Percentiles rank a stretch among this genome's conserved stretches.
phyloP scores from a whole-genome alignment of 2,888 invertebrate genomes.

The Spicauda simplicius region DNA sequence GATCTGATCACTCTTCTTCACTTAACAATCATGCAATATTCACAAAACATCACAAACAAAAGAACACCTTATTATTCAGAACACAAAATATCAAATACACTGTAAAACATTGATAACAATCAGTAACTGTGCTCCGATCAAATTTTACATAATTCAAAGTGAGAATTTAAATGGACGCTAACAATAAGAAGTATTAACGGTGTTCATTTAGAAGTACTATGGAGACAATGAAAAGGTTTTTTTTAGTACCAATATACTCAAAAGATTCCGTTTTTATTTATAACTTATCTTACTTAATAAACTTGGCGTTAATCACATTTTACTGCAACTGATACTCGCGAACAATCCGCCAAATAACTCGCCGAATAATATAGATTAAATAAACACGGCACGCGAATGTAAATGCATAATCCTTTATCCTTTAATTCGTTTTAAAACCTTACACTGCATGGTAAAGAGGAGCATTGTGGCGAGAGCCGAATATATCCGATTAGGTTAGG shows the following conservation, averaged over 20 bases:
- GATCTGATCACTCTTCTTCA: constrained; percentile 23
- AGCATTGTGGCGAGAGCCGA: no score
- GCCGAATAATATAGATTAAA: no score
- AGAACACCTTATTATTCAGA: neutral
- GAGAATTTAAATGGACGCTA: constrained; percentile 27
- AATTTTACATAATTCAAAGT: constrained; percentile 39
- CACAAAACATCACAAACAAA: constrained; percentile 4
- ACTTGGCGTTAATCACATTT: no score
- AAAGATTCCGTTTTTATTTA: neutral
- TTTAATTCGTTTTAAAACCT: no score
- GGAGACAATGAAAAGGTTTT: neutral
- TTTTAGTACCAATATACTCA: neutral
- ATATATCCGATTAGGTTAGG: no score
- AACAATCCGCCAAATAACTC: no score
- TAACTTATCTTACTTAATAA: no score
- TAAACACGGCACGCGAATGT: no score
- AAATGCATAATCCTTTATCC: no score
- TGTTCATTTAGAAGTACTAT: constrained; percentile 4
- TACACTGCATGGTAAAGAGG: no score
- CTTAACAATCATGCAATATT: constrained; percentile 18
- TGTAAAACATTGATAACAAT: constrained; percentile 16
- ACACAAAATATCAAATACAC: constrained; percentile 1
- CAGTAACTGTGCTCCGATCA: constrained; percentile 34
- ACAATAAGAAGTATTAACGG: constrained; percentile 16
- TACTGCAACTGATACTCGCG: no score